phyloP scores from a whole-genome alignment of 1,140 invertebrate species.

The Brachionus calyciflorus region DNA sequence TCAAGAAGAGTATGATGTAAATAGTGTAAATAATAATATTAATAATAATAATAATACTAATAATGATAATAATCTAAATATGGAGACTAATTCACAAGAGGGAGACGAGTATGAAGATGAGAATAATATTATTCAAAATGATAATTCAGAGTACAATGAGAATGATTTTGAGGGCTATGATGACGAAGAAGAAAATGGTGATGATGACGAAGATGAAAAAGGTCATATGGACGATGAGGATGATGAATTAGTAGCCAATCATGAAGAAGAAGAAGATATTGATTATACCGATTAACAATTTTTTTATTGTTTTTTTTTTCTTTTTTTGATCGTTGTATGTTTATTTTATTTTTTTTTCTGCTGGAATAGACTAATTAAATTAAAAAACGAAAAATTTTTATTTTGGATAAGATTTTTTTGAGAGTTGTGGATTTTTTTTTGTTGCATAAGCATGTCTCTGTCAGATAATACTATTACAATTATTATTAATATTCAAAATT shows the following conservation, averaged over 20 bases:
- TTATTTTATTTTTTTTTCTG: constrained; percentile 16
- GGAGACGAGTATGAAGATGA: neutral
- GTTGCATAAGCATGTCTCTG: no score
- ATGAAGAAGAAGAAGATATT: neutral
- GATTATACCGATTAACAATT: constrained; percentile 14
- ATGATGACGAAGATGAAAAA: neutral
- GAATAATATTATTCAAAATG: neutral
- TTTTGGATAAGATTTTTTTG: no score
- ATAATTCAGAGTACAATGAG: neutral
- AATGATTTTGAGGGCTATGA: no score
- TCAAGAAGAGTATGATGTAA: neutral
- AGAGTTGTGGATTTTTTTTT: no score
- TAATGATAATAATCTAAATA: neutral
- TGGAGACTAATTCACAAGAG: neutral
- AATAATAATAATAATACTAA: no score
- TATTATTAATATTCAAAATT: no score
- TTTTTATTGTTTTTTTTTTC: neutral
- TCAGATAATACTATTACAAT: no score
- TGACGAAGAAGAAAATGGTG: constrained; percentile 7
- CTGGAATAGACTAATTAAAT: no score
- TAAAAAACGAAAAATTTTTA: no score
- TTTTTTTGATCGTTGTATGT: neutral
- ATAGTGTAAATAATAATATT: constrained; percentile 39
- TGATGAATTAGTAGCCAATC: no score
- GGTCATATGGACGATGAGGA: no score